Conservation (phyloP, 2,797 vertebrate species). For the Anguilla obscura region DNA sequence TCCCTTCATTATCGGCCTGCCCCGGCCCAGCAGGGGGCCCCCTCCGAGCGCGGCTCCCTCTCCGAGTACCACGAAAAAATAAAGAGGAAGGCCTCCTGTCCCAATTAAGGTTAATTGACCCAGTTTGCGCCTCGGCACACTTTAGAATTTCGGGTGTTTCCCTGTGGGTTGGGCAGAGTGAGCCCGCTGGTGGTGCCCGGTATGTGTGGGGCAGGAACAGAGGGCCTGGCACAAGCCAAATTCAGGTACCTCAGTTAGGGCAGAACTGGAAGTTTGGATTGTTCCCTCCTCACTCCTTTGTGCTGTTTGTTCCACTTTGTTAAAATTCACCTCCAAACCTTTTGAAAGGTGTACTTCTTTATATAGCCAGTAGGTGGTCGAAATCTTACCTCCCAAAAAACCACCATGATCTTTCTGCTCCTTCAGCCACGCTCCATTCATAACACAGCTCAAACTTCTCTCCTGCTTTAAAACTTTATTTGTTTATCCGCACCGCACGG, state of each 20-base stretch:
- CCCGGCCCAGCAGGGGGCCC: conserved; percentile 34
- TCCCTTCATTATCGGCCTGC: conserved; percentile 41
- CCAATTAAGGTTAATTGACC: conserved; percentile 40
- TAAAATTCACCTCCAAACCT: too few relatives aligned
- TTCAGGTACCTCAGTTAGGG: too few relatives aligned
- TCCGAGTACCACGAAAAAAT: background rate
- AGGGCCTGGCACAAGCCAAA: background rate
- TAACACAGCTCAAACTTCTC: background rate
- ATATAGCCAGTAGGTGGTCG: too few relatives aligned
- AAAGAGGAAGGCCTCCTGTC: conserved; percentile 9
- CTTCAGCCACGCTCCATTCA: background rate
- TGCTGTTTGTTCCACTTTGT: too few relatives aligned
- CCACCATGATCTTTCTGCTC: background rate
- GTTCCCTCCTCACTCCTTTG: too few relatives aligned
- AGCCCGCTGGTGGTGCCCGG: background rate
- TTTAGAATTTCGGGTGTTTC: conserved; percentile 29
- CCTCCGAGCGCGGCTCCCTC: conserved; percentile 13
- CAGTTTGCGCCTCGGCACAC: conserved; percentile 35
- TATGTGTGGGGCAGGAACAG: background rate
- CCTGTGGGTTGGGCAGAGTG: background rate
- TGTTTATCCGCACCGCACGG: too few relatives aligned
- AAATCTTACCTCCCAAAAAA: background rate
- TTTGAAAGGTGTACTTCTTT: too few relatives aligned
- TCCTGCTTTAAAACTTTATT: background rate
- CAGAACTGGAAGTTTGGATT: too few relatives aligned